These are phyloP conservation scores for Galendromus occidentalis DNA, from an alignment of 1,140 invertebrate genomes.

Conservation along the genomic window DNA sequence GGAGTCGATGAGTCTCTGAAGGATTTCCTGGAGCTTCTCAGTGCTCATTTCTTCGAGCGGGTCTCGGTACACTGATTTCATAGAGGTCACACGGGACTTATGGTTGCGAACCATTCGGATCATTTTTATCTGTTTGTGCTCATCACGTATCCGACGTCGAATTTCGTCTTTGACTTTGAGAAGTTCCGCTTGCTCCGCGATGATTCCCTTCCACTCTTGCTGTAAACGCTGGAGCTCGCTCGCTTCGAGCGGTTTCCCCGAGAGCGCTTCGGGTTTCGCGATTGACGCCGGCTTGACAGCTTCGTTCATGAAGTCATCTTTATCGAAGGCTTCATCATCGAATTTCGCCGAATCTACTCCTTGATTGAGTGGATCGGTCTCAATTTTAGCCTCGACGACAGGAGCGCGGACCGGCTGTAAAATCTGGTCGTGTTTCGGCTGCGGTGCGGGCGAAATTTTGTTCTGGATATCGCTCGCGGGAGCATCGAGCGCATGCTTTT, in stretches of 20 bases:
- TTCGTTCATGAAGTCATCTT: background rate
- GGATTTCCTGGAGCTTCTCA: background rate
- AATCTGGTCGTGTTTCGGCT: conserved; percentile 5
- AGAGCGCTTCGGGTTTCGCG: background rate
- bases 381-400: background rate
- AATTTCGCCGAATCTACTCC: background rate
- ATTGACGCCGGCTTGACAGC: background rate
- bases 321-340: background rate
- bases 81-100: background rate
- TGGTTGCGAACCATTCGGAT: conserved; percentile 3
- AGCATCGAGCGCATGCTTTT: too few relatives aligned
- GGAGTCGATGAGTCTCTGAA: background rate
- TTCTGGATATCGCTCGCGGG: background rate
- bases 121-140: conserved; percentile 9
- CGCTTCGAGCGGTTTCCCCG: background rate
- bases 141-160: background rate
- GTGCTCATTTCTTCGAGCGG: background rate
- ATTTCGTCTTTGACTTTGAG: background rate
- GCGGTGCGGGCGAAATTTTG: background rate
- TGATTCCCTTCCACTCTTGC: background rate
- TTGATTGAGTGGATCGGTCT: background rate
- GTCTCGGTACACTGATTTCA: background rate
- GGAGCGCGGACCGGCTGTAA: background rate
- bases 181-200: background rate
- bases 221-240: background rate